Conservation (phyloP, 2,888 invertebrate species). For the Seladonia tumulorum region DNA sequence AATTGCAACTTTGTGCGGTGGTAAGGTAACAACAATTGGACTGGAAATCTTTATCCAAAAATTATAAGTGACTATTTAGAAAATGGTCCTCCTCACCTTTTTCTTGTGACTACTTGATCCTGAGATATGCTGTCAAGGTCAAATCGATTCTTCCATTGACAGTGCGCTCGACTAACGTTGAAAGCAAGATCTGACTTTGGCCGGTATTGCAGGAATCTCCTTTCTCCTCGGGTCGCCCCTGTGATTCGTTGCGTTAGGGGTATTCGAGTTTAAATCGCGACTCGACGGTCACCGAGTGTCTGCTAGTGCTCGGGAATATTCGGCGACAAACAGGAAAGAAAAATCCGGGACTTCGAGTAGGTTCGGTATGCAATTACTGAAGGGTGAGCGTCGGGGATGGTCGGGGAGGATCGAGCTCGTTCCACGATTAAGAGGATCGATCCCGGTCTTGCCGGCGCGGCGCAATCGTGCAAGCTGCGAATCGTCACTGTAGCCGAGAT, state of each 20-base stretch:
- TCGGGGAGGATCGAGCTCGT: constrained; percentile 20
- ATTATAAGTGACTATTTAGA: too few species aligned
- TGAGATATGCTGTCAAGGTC: not conserved
- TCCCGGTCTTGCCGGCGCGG: constrained; percentile 1
- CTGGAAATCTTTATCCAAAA: not conserved
- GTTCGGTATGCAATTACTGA: constrained; percentile 53
- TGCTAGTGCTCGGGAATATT: not conserved
- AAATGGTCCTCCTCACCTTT: accelerated
- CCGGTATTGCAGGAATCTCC: not conserved
- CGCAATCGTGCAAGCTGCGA: constrained; percentile 42
- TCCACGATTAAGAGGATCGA: constrained; percentile 46
- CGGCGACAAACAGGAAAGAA: not conserved
- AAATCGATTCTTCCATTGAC: not conserved
- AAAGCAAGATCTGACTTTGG: too few species aligned
- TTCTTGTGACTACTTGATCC: too few species aligned
- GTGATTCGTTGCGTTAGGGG: not conserved
- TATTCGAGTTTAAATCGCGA: not conserved
- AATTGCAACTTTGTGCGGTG: not conserved
- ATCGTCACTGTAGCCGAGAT: constrained; percentile 56
- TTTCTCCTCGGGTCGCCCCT: too few species aligned
- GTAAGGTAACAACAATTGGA: too few species aligned
- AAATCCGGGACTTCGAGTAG: not conserved
- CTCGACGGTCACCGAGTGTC: not conserved
- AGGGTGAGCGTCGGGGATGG: not conserved
- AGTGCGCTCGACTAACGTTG: too few species aligned